Evolutionary conservation across 2,888 invertebrate genomes (phyloP).

Genomic region (Tupiocoris notatus): DNA sequence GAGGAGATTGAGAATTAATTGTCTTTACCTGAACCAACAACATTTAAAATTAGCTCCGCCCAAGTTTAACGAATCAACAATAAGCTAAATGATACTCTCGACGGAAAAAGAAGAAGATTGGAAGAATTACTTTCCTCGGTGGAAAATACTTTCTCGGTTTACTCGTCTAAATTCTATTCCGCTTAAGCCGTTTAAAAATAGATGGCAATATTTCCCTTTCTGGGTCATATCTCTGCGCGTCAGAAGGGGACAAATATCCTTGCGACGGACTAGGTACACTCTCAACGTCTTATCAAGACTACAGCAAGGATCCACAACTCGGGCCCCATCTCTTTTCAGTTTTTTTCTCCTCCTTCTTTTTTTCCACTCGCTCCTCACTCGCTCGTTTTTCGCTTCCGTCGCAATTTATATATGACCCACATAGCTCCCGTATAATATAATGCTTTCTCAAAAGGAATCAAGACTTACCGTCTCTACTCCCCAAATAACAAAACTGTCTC

Average conservation of each 20-base stretch:
- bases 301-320: neutral
- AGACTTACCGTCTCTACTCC: slow-evolving; percentile 34
- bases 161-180: slow-evolving; percentile 17
- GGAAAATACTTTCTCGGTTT: neutral
- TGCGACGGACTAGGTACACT: slow-evolving; percentile 34
- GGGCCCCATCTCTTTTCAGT: neutral
- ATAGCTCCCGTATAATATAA: slow-evolving; percentile 37
- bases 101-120: no score
- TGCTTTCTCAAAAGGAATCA: slow-evolving; percentile 41
- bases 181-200: slow-evolving; percentile 37
- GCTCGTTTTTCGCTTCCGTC: neutral
- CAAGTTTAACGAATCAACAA: no score
- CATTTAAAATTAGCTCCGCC: no score
- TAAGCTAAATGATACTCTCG: no score
- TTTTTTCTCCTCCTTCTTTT: neutral
- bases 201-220: slow-evolving; percentile 25
- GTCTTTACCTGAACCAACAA: no score
- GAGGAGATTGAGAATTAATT: no score
- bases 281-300: slow-evolving; percentile 13
- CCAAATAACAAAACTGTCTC: slow-evolving; percentile 32
- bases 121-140: no score
- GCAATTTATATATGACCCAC: slow-evolving; percentile 40
- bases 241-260: slow-evolving; percentile 34
- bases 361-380: neutral
- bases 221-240: slow-evolving; percentile 33